Evolutionary conservation across 2,113 vertebrate species (phyloP).

Genomic region (Calyptomena viridis): DNA sequence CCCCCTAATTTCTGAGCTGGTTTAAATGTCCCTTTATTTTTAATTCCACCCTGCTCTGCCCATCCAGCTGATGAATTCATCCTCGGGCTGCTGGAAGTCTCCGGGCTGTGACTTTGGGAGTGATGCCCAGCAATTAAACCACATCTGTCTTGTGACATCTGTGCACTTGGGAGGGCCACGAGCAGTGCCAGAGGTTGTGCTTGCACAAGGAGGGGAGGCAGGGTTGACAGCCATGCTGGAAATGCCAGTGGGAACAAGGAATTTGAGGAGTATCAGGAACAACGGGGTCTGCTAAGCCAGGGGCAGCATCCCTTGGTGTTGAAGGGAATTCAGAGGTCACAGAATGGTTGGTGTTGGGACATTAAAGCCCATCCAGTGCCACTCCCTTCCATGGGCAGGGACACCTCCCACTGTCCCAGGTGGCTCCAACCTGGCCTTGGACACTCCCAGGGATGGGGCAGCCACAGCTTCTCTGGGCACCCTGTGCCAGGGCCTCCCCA

Average conservation of each 20-base stretch:
- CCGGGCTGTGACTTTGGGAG: not conserved
- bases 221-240: not conserved
- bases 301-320: not conserved
- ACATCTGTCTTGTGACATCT: not conserved
- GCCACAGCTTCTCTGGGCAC: too few relatives aligned
- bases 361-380: not conserved
- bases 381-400: not conserved
- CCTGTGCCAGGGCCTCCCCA: not conserved
- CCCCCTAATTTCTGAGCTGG: not conserved
- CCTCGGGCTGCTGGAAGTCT: not conserved
- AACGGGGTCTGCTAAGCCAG: not conserved
- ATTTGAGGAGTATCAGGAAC: not conserved
- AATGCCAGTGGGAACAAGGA: not conserved
- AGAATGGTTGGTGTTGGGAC: not conserved
- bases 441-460: not conserved
- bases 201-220: not conserved
- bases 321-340: not conserved
- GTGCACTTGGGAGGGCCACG: not conserved
- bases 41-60: not conserved
- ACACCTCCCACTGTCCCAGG: not conserved
- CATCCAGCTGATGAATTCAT: not conserved
- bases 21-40: not conserved
- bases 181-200: not conserved
- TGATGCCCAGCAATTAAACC: not conserved
- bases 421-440: not conserved